Evolutionary conservation across 2,888 invertebrate genomes (phyloP), one percentile per base, ranked within the genome.

Genomic region (Harpalus rufipes): DNA sequence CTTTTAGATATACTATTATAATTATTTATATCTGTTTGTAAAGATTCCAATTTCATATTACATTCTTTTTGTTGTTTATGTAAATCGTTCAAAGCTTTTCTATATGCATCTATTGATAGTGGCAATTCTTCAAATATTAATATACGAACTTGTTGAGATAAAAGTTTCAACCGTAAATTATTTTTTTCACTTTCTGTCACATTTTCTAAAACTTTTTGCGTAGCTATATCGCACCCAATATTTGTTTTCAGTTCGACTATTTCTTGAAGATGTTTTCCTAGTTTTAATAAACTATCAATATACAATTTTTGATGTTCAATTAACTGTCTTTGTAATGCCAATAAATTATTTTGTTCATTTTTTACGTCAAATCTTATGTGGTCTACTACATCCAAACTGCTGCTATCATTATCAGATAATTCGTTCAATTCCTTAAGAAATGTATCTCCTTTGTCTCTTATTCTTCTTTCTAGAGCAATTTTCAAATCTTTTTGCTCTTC

Each of bases 111-210:
- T 16, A 91, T 79, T 0, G 92, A 91, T 65, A 87, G 86, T 21
- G 90, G 89, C 3, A 90, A 90, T 88, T 92, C 92, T 39, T 88
- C 90, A 84, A 91, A 92, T 89, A 92, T 90, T 86, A 90, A 90
- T 18, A 89, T 80, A 74, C 86, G 87, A 76, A 86, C 85, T 84
- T 89, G 89, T 8, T 87, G 74, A 10, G 88, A 84, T 5, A 88
- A 86, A n/a, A 90, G 87, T 51, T 89, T 88, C 39, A 90, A 89
- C 78, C 89, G 89, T 61, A 91, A 86, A 79, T 88, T 88, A 83
- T 90, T 89, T 76, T 91, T 89, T 79, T 90, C 89, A 16, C 89
- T 89, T 87, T 90, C 89, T 1, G 89, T 81, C 85, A 90, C 88
- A 74, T 89, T 89, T 85, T 91, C 89, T 39, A 88, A 87, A 12